A percentile compares a stretch with the other conserved stretches of the same genome.
phyloP scores from a whole-genome alignment of 1,140 invertebrate genomes.

The Diprion similis region DNA sequence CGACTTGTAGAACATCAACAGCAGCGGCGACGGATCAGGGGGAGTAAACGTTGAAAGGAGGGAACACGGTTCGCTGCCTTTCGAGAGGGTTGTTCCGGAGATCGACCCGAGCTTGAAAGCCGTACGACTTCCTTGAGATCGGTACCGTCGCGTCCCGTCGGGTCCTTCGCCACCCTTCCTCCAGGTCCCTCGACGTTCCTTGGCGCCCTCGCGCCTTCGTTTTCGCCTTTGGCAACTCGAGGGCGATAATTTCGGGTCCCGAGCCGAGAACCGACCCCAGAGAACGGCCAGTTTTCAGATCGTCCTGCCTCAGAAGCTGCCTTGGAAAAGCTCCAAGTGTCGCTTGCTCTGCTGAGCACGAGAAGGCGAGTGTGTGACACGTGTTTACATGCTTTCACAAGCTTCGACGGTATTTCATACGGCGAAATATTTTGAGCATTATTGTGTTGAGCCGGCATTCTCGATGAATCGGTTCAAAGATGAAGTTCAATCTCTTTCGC shows the following conservation, averaged over 20 bases:
- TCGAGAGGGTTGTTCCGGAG: neutral
- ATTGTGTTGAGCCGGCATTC: too few species aligned
- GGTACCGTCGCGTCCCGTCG: neutral
- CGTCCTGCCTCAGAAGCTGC: too few species aligned
- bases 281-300: too few species aligned
- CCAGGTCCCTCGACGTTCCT: neutral
- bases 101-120: neutral
- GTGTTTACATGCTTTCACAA: too few species aligned
- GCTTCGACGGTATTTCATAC: too few species aligned
- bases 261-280: neutral
- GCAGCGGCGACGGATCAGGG: neutral
- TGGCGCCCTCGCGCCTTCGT: neutral
- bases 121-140: neutral
- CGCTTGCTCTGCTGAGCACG: too few species aligned
- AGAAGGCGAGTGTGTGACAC: too few species aligned
- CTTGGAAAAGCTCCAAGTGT: neutral
- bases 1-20: neutral
- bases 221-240: neutral
- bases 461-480: too few species aligned
- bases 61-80: neutral
- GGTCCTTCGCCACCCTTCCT: too few species aligned
- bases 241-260: neutral
- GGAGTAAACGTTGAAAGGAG: neutral
- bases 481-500: too few species aligned
- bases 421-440: too few species aligned